Percentiles rank a stretch among this genome's conserved stretches.
These are phyloP conservation scores for Dryadula phaetusa DNA, from an alignment of 2,888 invertebrate genomes.

Conservation along the genomic window DNA sequence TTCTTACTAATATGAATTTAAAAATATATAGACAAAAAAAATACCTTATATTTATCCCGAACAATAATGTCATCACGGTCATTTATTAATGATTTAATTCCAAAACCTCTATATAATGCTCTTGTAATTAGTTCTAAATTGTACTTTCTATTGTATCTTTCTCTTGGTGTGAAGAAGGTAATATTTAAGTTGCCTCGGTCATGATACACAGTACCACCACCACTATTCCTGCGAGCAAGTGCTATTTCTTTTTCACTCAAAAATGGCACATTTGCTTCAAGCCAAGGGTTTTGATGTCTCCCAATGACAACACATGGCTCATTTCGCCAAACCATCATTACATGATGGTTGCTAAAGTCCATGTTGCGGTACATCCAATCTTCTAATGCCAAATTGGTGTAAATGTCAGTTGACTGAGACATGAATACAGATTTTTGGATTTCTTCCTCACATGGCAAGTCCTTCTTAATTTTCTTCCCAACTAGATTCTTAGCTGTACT, in stretches of 20 bases:
- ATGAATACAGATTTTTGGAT: conserved; percentile 95
- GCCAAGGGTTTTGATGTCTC: conserved; percentile 98
- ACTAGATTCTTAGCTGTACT: conserved; percentile 58
- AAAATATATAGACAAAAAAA: neutral
- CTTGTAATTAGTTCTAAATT: conserved; percentile 95
- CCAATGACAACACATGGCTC: conserved; percentile 98
- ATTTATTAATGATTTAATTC: conserved; percentile 90
- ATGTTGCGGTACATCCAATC: conserved; percentile 97
- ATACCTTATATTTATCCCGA: conserved; percentile 90
- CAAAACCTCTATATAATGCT: conserved; percentile 92
- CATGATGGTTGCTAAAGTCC: conserved; percentile 92
- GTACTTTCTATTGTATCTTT: conserved; percentile 92
- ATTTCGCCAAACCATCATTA: conserved; percentile 96
- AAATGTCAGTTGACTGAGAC: conserved; percentile 95
- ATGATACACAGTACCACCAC: conserved; percentile 98
- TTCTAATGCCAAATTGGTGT: conserved; percentile 96
- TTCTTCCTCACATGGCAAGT: conserved; percentile 72
- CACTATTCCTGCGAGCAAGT: conserved; percentile 95
- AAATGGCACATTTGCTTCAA: conserved; percentile 92
- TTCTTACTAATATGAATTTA: neutral
- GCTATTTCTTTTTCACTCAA: conserved; percentile 87
- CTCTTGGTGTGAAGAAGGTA: conserved; percentile 94
- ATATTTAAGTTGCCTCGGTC: conserved; percentile 97
- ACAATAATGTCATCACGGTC: conserved; percentile 94
- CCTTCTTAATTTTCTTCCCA: conserved; percentile 60